phyloP scores from a whole-genome alignment of 2,113 vertebrate species.

The Tinamus guttatus region DNA sequence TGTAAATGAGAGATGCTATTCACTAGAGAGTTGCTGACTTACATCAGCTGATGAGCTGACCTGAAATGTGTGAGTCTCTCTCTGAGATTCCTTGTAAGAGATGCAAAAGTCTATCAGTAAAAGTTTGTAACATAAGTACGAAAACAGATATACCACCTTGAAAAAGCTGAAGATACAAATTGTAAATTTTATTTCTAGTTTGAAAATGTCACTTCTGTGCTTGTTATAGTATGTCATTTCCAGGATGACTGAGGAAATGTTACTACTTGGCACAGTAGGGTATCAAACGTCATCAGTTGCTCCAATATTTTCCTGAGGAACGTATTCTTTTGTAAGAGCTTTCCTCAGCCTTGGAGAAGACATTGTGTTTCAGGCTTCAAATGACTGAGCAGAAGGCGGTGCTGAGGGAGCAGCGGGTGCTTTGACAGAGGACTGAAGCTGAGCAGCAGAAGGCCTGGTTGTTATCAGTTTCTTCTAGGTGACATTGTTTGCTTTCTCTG shows the following conservation, averaged over 20 bases:
- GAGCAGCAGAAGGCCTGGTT: constrained; percentile 63
- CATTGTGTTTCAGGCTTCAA: not conserved
- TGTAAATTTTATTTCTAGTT: not conserved
- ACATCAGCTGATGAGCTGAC: constrained; percentile 30
- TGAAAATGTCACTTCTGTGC: not conserved
- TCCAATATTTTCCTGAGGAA: not conserved
- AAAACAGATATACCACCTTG: not conserved
- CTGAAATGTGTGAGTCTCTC: constrained; percentile 25
- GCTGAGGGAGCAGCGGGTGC: not conserved
- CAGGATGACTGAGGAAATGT: not conserved
- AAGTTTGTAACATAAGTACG: not conserved
- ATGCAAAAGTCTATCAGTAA: constrained; percentile 12
- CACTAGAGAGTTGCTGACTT: constrained; percentile 18
- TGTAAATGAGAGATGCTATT: constrained; percentile 22
- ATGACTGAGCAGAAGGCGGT: constrained; percentile 13
- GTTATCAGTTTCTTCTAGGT: constrained; percentile 46
- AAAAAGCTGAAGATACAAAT: not conserved
- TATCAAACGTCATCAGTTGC: not conserved
- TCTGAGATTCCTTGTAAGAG: not conserved
- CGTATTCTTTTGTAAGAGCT: rapidly evolving
- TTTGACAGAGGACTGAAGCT: constrained; percentile 17
- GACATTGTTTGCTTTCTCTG: constrained; percentile 63
- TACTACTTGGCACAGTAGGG: not conserved
- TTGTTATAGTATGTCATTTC: not conserved
- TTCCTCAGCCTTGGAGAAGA: rapidly evolving